Conservation (phyloP, 2,888 invertebrate genomes). For the Crocallis elinguaria region DNA sequence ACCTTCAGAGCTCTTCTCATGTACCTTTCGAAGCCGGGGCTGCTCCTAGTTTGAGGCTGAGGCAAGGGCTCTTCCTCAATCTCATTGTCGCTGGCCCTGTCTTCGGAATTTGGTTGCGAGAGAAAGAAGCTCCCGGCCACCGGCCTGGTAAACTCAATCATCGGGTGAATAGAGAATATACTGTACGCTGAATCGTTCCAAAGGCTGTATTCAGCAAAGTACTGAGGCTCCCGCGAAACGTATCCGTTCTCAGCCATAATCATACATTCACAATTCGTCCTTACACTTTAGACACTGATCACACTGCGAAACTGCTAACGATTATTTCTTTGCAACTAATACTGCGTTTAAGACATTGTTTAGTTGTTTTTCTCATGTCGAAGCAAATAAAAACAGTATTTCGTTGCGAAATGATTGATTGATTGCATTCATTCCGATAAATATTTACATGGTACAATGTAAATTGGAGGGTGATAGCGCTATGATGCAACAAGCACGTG, state of each 20-base stretch:
- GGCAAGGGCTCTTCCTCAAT: background rate
- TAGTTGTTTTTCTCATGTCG: conserved; percentile 32
- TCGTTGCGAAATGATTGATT: conserved; percentile 22
- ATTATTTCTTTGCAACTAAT: conserved; percentile 7
- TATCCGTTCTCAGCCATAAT: conserved; percentile 18
- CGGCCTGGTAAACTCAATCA: conserved; percentile 22
- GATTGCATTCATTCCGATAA: conserved; percentile 22
- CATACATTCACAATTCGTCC: conserved; percentile 16
- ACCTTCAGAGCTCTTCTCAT: conserved; percentile 17
- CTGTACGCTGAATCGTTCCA: conserved; percentile 33
- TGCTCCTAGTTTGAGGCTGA: background rate
- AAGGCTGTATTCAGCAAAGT: conserved; percentile 33
- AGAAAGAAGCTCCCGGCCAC: conserved; percentile 23
- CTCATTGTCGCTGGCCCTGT: conserved; percentile 4
- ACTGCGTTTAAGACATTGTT: conserved; percentile 22
- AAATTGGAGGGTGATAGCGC: conserved; percentile 14
- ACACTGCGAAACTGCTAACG: conserved; percentile 12
- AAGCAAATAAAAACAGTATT: conserved; percentile 32
- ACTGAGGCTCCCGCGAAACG: conserved; percentile 6
- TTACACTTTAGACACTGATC: conserved; percentile 10
- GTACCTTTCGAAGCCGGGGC: conserved; percentile 19
- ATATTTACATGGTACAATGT: background rate
- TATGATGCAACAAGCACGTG: background rate
- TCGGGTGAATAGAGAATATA: conserved; percentile 9
- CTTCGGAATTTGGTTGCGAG: conserved; percentile 12